These are phyloP conservation scores for Euura saliciscinereae DNA, from an alignment of 1,140 invertebrate genomes.

Conservation along the genomic window DNA sequence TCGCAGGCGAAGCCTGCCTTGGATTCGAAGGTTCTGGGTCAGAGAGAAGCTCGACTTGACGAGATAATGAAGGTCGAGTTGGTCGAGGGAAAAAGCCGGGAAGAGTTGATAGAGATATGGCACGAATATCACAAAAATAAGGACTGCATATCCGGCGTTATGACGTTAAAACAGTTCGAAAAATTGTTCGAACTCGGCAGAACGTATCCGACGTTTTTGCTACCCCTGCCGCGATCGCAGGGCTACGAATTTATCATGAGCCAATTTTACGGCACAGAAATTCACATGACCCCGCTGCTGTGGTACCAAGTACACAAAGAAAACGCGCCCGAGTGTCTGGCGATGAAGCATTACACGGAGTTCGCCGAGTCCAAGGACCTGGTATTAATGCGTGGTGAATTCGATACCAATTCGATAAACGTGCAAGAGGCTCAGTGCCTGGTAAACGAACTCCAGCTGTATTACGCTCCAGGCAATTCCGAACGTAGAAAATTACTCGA, in stretches of 20 bases:
- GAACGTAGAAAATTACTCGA: constrained; percentile 71
- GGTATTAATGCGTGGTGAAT: constrained; percentile 87
- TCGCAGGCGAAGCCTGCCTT: constrained; percentile 56
- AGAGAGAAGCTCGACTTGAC: constrained; percentile 57
- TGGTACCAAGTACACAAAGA: constrained; percentile 90
- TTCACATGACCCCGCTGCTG: constrained; percentile 87
- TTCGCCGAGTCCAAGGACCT: constrained; percentile 77
- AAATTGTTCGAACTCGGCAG: constrained; percentile 64
- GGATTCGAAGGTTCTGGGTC: constrained; percentile 52
- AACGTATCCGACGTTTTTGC: constrained; percentile 75
- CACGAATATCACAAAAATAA: constrained; percentile 80
- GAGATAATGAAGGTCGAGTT: constrained; percentile 83
- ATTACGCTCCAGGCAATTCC: constrained; percentile 73
- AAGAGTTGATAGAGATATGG: constrained; percentile 83
- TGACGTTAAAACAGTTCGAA: constrained; percentile 67
- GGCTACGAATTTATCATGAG: constrained; percentile 90
- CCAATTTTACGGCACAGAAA: constrained; percentile 75
- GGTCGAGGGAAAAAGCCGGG: constrained; percentile 71
- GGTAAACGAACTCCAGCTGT: constrained; percentile 85
- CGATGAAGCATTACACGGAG: constrained; percentile 83
- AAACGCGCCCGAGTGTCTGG: constrained; percentile 89
- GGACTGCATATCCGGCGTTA: constrained; percentile 73
- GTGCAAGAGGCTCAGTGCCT: constrained; percentile 83
- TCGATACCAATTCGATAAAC: constrained; percentile 80
- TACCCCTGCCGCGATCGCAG: constrained; percentile 79